A percentile compares a stretch with the other conserved stretches of the same genome.
These are phyloP conservation scores for Podarcis lilfordi DNA, from an alignment of 2,797 vertebrate species.

Conservation along the genomic window DNA sequence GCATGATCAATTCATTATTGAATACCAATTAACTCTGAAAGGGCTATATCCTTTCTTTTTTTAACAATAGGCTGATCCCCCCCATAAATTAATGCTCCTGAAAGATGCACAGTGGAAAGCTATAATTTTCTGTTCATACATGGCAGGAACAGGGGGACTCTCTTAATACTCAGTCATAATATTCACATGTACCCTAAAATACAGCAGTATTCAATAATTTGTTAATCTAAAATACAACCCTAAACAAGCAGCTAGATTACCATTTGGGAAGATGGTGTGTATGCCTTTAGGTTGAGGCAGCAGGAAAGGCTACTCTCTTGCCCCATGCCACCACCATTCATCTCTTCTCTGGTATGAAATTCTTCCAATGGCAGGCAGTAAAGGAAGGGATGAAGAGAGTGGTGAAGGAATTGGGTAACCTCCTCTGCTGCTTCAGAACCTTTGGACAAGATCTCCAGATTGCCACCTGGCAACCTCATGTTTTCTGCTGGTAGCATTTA, in stretches of 20 bases:
- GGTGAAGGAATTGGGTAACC: neutral
- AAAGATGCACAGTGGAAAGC: constrained; percentile 5
- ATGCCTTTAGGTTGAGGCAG: neutral
- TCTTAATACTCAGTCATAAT: neutral
- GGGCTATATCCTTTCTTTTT: constrained; percentile 30
- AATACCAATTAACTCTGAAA: constrained; percentile 12
- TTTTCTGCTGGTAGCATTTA: neutral
- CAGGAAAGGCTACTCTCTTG: neutral
- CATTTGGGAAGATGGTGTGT: neutral
- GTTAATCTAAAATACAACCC: neutral
- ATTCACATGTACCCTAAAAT: neutral
- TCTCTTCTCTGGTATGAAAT: neutral
- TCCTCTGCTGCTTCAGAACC: neutral
- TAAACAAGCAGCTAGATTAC: neutral
- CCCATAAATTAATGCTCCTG: neutral
- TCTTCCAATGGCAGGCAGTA: neutral
- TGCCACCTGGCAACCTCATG: neutral
- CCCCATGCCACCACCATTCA: neutral
- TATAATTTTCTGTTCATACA: neutral
- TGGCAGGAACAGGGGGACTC: constrained; percentile 27
- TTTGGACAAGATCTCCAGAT: neutral
- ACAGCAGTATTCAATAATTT: neutral
- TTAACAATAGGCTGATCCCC: neutral
- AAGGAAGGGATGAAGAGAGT: neutral
- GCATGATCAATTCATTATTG: neutral